A percentile compares a stretch with the other conserved stretches of the same genome.
phyloP scores from a whole-genome alignment of 2,888 invertebrate genomes.

The Lepidocyrtoides sp. region DNA sequence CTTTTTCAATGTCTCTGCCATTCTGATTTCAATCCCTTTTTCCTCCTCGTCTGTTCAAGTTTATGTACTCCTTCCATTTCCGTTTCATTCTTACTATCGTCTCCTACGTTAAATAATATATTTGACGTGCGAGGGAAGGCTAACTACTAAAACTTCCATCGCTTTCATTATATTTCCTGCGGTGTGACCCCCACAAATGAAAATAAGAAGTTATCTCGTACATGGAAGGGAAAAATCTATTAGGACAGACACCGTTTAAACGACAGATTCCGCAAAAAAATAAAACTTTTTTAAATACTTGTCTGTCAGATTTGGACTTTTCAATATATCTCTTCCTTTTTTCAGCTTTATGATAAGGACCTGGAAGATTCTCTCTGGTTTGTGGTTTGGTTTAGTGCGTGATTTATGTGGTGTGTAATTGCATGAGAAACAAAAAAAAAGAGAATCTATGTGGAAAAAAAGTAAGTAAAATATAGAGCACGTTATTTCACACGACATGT shows the following conservation, averaged over 20 bases:
- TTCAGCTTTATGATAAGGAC: not conserved
- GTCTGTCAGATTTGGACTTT: slow-evolving; percentile 13
- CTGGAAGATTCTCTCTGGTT: not conserved
- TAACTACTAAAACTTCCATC: not conserved
- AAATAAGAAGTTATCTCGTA: too few relatives aligned
- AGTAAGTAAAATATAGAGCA: not conserved
- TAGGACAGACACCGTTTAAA: not conserved
- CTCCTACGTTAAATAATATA: not conserved
- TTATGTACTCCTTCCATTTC: not conserved
- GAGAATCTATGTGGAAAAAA: not conserved
- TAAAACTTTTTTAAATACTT: slow-evolving; percentile 9
- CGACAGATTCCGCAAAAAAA: not conserved
- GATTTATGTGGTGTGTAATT: not conserved
- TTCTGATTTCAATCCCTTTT: slow-evolving; percentile 1
- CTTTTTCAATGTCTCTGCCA: slow-evolving; percentile 20
- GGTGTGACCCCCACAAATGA: not conserved
- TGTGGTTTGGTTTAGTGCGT: slow-evolving; percentile 19
- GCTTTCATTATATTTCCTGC: not conserved
- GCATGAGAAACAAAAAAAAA: not conserved
- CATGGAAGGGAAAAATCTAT: slow-evolving; percentile 5
- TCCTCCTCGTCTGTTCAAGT: not conserved
- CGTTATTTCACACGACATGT: not conserved
- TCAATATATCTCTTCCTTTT: not conserved
- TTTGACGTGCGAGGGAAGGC: not conserved
- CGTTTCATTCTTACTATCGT: not conserved